phyloP scores from a whole-genome alignment of 1,140 invertebrate species.

The Proctacanthus coquilletti region DNA sequence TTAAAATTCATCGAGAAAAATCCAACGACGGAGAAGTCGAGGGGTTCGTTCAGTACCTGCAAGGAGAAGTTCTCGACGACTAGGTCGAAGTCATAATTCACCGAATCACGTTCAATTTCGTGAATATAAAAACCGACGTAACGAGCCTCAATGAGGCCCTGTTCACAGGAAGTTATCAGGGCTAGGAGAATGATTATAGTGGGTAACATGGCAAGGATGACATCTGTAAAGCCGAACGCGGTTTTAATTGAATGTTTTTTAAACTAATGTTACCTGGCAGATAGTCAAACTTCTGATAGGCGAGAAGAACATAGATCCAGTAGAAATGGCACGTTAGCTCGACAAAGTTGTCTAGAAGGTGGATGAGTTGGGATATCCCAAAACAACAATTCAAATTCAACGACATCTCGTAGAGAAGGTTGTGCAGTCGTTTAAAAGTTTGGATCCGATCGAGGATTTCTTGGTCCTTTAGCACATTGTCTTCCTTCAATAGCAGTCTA shows the following conservation, averaged over 20 bases:
- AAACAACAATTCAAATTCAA: neutral
- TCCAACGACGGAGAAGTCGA: neutral
- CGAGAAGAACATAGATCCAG: neutral
- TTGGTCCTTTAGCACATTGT: neutral
- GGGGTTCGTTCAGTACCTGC: neutral
- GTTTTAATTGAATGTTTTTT: neutral
- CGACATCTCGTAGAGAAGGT: neutral
- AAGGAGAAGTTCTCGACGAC: neutral
- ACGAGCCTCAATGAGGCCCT: neutral
- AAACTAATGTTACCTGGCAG: neutral
- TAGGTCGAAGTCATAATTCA: neutral
- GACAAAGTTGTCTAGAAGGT: neutral
- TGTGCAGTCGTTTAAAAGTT: neutral
- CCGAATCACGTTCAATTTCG: constrained; percentile 1
- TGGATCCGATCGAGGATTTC: neutral
- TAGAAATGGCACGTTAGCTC: neutral
- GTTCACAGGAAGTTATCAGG: neutral
- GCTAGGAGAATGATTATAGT: neutral
- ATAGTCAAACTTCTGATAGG: neutral
- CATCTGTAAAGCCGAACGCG: no score
- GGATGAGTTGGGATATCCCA: neutral
- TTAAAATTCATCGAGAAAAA: neutral
- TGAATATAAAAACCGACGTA: neutral
- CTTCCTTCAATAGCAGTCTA: neutral
- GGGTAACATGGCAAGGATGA: neutral